Percentiles rank a stretch among this genome's conserved stretches.
Conservation (phyloP, 1,140 invertebrate genomes). For the Sweltsa coloradensis region DNA sequence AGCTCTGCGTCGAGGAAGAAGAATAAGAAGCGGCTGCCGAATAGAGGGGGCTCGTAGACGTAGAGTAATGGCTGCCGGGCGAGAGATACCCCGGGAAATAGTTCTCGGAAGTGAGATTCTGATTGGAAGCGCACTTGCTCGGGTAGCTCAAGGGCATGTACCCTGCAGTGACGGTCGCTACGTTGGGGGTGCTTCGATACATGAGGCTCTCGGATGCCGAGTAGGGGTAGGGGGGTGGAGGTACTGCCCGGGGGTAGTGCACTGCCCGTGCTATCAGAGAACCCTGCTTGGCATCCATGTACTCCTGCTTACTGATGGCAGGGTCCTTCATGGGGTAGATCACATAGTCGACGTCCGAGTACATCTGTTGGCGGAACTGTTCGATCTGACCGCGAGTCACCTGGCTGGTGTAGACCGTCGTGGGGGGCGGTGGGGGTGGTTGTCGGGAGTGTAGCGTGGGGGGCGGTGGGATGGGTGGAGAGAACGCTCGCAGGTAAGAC, state of each 20-base stretch:
- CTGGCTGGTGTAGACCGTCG: conserved; percentile 48
- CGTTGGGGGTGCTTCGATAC: conserved; percentile 65
- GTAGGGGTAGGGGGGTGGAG: conserved; percentile 41
- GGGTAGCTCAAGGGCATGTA: conserved; percentile 17
- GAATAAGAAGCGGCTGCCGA: conserved; percentile 33
- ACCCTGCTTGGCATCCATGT: conserved; percentile 72
- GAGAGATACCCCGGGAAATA: conserved; percentile 25
- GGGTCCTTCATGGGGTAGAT: conserved; percentile 82
- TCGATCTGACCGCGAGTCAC: conserved; percentile 65
- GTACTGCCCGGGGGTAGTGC: conserved; percentile 28
- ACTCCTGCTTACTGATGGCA: conserved; percentile 76
- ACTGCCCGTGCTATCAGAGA: conserved; percentile 45
- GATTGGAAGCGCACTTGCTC: conserved; percentile 31
- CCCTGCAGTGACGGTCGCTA: conserved; percentile 30
- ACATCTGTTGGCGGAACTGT: conserved; percentile 73
- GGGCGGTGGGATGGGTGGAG: conserved; percentile 31
- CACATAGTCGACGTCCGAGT: conserved; percentile 80
- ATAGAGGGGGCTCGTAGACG: conserved; percentile 33
- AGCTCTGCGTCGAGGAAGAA: conserved; percentile 33
- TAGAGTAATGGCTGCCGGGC: conserved; percentile 36
- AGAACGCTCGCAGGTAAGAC: conserved; percentile 21
- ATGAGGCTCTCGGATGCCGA: conserved; percentile 60
- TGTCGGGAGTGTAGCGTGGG: conserved; percentile 34
- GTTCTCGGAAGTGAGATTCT: conserved; percentile 42
- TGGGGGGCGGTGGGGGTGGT: conserved; percentile 37